Conservation (phyloP, 2,113 vertebrate species). For the Astatoreochromis straeleni region DNA sequence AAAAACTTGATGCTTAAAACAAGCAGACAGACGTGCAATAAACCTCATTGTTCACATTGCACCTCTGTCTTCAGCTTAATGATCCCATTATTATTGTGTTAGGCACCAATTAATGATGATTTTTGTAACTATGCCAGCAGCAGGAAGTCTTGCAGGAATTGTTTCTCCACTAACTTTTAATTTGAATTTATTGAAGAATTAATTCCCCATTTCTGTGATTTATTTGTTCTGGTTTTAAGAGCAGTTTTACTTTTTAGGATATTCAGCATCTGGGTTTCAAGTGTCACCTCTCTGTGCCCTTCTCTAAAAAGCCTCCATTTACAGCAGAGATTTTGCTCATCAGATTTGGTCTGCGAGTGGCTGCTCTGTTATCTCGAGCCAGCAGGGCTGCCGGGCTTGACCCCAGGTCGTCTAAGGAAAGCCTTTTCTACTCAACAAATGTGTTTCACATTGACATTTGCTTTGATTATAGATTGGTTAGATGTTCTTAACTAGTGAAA, state of each 20-base stretch:
- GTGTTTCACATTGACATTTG: not conserved
- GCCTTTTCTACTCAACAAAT: not conserved
- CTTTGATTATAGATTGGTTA: not conserved
- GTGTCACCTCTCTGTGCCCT: not conserved
- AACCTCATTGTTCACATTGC: not conserved
- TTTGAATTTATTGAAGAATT: not conserved
- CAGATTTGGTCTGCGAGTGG: not conserved
- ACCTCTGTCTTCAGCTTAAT: not conserved
- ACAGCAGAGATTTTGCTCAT: not conserved
- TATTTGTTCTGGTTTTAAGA: not conserved
- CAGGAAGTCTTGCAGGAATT: not conserved
- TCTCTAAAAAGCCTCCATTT: not conserved
- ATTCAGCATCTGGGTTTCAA: not conserved
- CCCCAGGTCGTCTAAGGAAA: not conserved
- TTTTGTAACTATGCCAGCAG: not conserved
- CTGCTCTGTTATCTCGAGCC: slow-evolving; percentile 16
- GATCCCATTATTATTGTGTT: not conserved
- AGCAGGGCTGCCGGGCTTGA: not conserved
- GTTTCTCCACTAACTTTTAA: not conserved
- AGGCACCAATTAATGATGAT: not conserved
- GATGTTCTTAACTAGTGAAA: not conserved
- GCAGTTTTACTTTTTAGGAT: not conserved
- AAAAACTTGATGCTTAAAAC: not conserved
- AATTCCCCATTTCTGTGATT: not conserved
- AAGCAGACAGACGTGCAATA: not conserved